These are phyloP conservation scores for Phymastichus coffea DNA, from an alignment of 1,140 invertebrate genomes.

Conservation along the genomic window DNA sequence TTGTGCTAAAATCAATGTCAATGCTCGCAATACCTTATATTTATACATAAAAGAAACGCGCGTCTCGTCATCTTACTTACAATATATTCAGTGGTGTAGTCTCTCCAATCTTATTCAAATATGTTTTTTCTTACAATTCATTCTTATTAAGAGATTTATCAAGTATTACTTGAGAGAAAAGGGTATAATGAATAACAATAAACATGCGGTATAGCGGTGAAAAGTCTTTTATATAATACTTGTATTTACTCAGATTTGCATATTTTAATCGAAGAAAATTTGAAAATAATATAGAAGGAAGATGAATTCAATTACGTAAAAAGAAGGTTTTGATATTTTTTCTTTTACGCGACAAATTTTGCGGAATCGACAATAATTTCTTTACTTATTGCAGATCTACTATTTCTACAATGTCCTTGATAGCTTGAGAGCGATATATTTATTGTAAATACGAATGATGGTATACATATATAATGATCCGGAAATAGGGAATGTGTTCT, in stretches of 20 bases:
- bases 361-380: constrained; percentile 17
- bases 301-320: background rate
- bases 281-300: constrained; percentile 1
- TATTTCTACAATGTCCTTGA: constrained; percentile 16
- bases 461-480: constrained; percentile 8
- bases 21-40: constrained; percentile 34
- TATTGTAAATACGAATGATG: constrained; percentile 17
- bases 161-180: too few relatives aligned
- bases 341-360: background rate
- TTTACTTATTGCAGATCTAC: background rate
- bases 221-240: background rate
- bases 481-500: background rate
- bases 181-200: too few relatives aligned
- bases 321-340: background rate
- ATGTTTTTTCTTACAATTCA: too few relatives aligned
- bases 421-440: constrained; percentile 13
- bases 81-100: too few relatives aligned
- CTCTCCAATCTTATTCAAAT: too few relatives aligned
- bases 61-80: constrained; percentile 29
- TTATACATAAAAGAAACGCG: constrained; percentile 2
- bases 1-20: constrained; percentile 37
- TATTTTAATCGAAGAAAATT: background rate
- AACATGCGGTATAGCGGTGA: too few relatives aligned
- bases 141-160: too few relatives aligned
- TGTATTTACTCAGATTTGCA: background rate